phyloP scores from a whole-genome alignment of 2,113 vertebrate species.

The Scatophagus argus region DNA sequence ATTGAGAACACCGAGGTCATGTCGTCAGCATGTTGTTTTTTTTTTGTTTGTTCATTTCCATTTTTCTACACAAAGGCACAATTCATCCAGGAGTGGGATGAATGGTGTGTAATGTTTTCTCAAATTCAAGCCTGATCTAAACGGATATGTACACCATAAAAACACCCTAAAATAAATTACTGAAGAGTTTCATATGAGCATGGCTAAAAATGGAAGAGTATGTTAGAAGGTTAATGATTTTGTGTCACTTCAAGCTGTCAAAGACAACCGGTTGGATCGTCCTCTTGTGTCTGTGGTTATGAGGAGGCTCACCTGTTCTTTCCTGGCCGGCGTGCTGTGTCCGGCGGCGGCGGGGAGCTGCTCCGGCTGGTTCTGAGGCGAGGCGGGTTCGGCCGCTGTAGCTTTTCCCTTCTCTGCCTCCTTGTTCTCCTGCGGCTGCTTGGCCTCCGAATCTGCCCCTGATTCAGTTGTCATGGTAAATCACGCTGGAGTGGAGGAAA shows the following conservation, averaged over 20 bases:
- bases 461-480: constrained; percentile 95
- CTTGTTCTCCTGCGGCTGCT: constrained; percentile 87
- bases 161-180: not conserved
- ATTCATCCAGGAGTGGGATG: constrained; percentile 45
- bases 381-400: constrained; percentile 48
- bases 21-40: constrained; percentile 1
- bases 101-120: constrained; percentile 42
- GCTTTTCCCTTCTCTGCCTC: constrained; percentile 75
- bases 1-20: constrained; percentile 31
- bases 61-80: constrained; percentile 58
- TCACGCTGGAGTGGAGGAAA: constrained; percentile 83
- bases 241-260: not conserved
- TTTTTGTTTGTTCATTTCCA: constrained; percentile 47
- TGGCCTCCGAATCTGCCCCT: constrained; percentile 90
- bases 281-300: not conserved
- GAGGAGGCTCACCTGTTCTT: constrained; percentile 81
- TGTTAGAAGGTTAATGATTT: not conserved
- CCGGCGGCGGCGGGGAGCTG: constrained; percentile 87
- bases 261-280: not conserved
- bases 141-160: not conserved
- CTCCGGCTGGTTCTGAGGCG: constrained; percentile 82
- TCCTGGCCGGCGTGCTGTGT: constrained; percentile 89
- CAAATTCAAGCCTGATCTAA: not conserved
- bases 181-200: too few relatives aligned
- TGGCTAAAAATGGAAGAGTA: not conserved